Evolutionary conservation across 2,113 vertebrate species (phyloP), one percentile per base, ranked within the genome.

Genomic region (Seriola quinqueradiata): DNA sequence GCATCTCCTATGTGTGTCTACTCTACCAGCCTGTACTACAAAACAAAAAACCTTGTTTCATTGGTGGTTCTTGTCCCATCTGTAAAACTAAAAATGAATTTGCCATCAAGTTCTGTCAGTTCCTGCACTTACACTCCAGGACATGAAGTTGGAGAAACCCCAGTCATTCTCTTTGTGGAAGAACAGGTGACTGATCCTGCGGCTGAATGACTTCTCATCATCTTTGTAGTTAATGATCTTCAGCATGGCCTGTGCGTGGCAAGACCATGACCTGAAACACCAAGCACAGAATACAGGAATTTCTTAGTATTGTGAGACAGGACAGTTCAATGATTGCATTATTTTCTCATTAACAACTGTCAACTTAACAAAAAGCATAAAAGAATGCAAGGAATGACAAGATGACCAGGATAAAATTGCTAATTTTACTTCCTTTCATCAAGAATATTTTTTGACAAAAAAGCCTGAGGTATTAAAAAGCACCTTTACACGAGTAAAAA

Each of bases 121-220:
- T 25, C 34, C 1, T 61, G 11, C 86, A 97, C 98, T 98, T 95
- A 99, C 98, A 88, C 97, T 99, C 98, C 98, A 99, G 78, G 98
- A 97, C 98, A 99, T 99, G 87, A 99, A 99, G 92, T 98, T 99
- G 88, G 98, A 99, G 90, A 99, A 99, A 74, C 98, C 98, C 98
- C 98, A 99, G 73, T 99, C 98, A 9, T 99, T 99, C 86, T 99
- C 98, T 93, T 99, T 99, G 93, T 99, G 98, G 95, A 99, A 99
- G 94, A 99, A 99, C 74, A 99, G 95, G 86, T 99, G 98, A 89
- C 98, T 99, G 91, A 99, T 99, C 36, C 98, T 96, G 70, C 98
- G 97, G 91, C 98, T 99, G 95, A 99, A 99, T 0, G 98, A 99
- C 92, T 99, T 99, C 85, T 99, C 98, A 1, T 99, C 98, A 0